Evolutionary conservation across 2,797 vertebrate genomes (phyloP).

Genomic region (Sebastes ruberrimus): DNA sequence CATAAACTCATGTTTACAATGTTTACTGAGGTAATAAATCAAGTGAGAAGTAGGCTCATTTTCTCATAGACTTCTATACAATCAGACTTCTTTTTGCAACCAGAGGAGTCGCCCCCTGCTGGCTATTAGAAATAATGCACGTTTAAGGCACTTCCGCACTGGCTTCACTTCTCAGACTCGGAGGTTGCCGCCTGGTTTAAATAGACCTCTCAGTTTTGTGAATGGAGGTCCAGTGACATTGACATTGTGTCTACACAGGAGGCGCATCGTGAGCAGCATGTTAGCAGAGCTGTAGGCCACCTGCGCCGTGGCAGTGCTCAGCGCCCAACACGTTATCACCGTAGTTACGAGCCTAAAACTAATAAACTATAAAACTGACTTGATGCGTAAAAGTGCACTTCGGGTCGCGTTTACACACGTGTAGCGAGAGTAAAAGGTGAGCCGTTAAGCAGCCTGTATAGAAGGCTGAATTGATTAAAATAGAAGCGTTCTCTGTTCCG

Average conservation of each 20-base stretch:
- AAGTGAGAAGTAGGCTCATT: too few species aligned
- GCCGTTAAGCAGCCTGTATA: background rate
- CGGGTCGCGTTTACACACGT: background rate
- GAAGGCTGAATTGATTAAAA: background rate
- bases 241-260: background rate
- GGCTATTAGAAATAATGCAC: too few species aligned
- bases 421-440: background rate
- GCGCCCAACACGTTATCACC: background rate
- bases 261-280: background rate
- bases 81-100: too few species aligned
- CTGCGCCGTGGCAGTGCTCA: background rate
- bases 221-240: background rate
- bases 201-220: background rate
- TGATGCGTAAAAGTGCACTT: background rate
- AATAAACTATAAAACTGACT: background rate
- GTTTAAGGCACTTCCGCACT: accelerated
- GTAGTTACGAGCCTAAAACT: background rate
- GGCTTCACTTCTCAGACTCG: background rate
- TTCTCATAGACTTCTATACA: too few species aligned
- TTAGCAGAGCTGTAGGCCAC: background rate
- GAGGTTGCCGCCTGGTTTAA: background rate
- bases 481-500: background rate
- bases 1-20: too few species aligned
- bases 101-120: too few species aligned
- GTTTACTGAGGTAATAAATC: too few species aligned